Conservation (phyloP, 2,888 invertebrate species). For the Hedychridium roseum region DNA sequence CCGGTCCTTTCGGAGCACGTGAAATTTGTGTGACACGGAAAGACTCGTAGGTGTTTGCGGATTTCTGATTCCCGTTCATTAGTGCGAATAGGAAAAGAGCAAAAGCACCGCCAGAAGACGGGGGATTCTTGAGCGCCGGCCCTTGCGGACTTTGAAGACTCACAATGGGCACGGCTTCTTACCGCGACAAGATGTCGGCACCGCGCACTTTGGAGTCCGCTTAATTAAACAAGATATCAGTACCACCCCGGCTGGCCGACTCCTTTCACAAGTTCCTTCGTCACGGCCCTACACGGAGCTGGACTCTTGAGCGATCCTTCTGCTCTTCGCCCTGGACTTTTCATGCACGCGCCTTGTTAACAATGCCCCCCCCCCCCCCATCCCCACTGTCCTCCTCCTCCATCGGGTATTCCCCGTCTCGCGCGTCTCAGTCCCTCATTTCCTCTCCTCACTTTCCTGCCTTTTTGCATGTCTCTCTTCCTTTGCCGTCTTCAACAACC, state of each 20-base stretch:
- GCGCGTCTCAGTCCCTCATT: not conserved
- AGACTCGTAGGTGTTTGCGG: too few species aligned
- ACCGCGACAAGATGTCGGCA: conserved; percentile 30
- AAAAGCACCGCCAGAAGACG: not conserved
- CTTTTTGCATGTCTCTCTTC: not conserved
- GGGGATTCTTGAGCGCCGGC: conserved; percentile 13
- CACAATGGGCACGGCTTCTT: conserved; percentile 35
- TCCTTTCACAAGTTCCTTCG: not conserved
- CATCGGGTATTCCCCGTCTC: not conserved
- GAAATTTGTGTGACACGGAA: too few species aligned
- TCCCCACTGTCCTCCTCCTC: not conserved
- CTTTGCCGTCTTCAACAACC: too few species aligned
- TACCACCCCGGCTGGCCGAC: conserved; percentile 15
- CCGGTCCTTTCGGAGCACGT: too few species aligned
- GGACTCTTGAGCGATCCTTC: conserved; percentile 13
- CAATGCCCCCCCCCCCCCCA: conserved; percentile 10
- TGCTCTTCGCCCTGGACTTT: conserved; percentile 22
- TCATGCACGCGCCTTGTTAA: conserved; percentile 18
- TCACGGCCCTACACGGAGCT: not conserved
- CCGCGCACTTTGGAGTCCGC: conserved; percentile 33
- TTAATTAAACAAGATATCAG: conserved; percentile 52
- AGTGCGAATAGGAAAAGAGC: conserved; percentile 13
- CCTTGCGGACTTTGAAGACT: conserved; percentile 27
- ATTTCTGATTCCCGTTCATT: conserved; percentile 13
- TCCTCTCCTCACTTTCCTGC: not conserved